Evolutionary conservation across 1,140 invertebrate species (phyloP).

Genomic region (Drosophila cardini): DNA sequence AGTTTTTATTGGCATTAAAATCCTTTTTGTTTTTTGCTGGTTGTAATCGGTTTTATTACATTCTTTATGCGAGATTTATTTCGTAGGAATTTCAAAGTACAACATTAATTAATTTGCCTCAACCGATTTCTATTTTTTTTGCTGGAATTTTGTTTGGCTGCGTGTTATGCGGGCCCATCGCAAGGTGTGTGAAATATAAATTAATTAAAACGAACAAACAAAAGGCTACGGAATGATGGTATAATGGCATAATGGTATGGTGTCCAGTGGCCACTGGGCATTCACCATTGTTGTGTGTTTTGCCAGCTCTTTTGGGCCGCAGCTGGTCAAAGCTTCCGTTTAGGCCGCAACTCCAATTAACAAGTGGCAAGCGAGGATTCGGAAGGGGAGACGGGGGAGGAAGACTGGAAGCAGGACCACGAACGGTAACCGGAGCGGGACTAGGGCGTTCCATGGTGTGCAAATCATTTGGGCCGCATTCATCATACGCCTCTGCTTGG

Average conservation of each 20-base stretch:
- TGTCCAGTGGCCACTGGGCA: slow-evolving; percentile 21
- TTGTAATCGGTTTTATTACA: slow-evolving; percentile 18
- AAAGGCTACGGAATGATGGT: slow-evolving; percentile 8
- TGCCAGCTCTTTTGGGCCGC: slow-evolving; percentile 25
- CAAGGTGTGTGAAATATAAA: slow-evolving; percentile 77
- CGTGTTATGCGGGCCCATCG: slow-evolving; percentile 29
- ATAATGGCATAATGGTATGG: background rate
- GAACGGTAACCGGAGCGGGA: background rate
- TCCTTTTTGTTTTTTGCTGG: background rate
- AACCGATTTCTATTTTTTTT: slow-evolving; percentile 39
- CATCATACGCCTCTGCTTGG: slow-evolving; percentile 65
- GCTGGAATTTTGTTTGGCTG: slow-evolving; percentile 24
- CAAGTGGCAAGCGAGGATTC: slow-evolving; percentile 11
- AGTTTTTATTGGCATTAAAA: background rate
- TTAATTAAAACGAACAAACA: slow-evolving; percentile 77
- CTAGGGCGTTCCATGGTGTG: slow-evolving; percentile 29
- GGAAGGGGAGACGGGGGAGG: no score
- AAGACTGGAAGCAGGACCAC: no score
- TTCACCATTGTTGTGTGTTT: slow-evolving; percentile 49
- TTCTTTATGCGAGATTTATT: slow-evolving; percentile 11
- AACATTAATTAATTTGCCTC: slow-evolving; percentile 44
- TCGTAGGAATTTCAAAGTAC: slow-evolving; percentile 29
- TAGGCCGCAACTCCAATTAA: slow-evolving; percentile 64
- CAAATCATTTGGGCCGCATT: slow-evolving; percentile 80
- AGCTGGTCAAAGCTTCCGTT: slow-evolving; percentile 53